Conservation (phyloP, 2,797 vertebrate species). For the Siniperca scherzeri region DNA sequence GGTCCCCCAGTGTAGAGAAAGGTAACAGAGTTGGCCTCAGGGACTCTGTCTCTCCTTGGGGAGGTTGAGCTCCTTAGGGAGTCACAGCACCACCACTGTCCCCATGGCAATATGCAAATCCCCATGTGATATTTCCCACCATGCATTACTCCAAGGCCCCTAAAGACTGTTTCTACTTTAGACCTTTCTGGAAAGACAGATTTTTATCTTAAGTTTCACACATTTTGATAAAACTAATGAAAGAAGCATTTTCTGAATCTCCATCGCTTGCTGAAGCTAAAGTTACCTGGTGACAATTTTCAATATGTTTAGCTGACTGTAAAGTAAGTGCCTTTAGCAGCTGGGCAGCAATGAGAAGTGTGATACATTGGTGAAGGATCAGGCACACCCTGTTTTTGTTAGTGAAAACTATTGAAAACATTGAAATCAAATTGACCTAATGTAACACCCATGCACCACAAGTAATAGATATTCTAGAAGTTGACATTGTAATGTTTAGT, state of each 20-base stretch:
- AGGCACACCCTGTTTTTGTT: neutral
- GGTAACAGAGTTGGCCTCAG: slow-evolving; percentile 74
- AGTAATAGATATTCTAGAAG: neutral
- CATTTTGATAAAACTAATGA: slow-evolving; percentile 67
- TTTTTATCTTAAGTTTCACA: slow-evolving; percentile 59
- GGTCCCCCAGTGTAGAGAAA: slow-evolving; percentile 43
- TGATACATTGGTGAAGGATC: neutral
- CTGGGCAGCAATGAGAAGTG: slow-evolving; percentile 1
- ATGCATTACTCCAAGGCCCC: slow-evolving; percentile 70
- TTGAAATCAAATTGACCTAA: slow-evolving; percentile 10
- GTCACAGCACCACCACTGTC: slow-evolving; percentile 75
- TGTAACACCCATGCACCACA: neutral
- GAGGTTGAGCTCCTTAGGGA: slow-evolving; percentile 71
- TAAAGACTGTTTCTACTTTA: slow-evolving; percentile 69
- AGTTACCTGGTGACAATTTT: slow-evolving; percentile 29
- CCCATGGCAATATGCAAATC: slow-evolving; percentile 83
- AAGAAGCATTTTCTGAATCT: slow-evolving; percentile 54
- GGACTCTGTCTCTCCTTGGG: slow-evolving; percentile 73
- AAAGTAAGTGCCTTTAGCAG: neutral
- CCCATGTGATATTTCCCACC: slow-evolving; percentile 76
- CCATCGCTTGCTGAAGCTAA: slow-evolving; percentile 12
- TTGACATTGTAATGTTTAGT: slow-evolving; percentile 8
- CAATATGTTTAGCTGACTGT: neutral
- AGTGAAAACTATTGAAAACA: slow-evolving; percentile 26
- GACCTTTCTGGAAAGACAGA: slow-evolving; percentile 65